These are phyloP conservation scores for Glareola pratincola DNA, from an alignment of 2,113 vertebrate genomes.

Conservation along the genomic window DNA sequence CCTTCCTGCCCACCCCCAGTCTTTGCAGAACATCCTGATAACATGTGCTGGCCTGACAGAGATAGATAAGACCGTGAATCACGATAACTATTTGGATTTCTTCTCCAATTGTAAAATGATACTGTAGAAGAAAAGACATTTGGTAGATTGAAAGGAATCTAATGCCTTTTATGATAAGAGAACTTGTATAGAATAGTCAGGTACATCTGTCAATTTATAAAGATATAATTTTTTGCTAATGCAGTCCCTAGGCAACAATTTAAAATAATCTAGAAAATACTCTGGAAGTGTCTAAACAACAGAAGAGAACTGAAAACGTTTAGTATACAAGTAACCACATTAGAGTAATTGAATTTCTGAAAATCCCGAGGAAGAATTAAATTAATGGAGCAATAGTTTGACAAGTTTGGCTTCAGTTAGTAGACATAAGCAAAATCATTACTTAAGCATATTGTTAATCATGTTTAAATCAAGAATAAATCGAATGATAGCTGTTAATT, in stretches of 20 bases:
- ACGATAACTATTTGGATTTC: neutral
- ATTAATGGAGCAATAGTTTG: slow-evolving; percentile 63
- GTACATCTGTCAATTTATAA: neutral
- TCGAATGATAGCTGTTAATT: slow-evolving; percentile 58
- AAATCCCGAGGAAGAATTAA: slow-evolving; percentile 55
- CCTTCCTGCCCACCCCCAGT: neutral
- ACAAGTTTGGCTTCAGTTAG: slow-evolving; percentile 43
- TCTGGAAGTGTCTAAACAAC: slow-evolving; percentile 38
- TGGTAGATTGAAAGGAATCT: neutral
- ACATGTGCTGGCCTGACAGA: neutral
- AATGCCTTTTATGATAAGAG: neutral
- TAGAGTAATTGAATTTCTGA: slow-evolving; percentile 46
- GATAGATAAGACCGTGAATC: neutral
- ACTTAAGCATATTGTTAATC: slow-evolving; percentile 58
- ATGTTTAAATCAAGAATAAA: slow-evolving; percentile 61
- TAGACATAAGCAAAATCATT: slow-evolving; percentile 48
- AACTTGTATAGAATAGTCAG: neutral
- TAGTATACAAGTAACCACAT: slow-evolving; percentile 46
- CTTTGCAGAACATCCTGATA: neutral
- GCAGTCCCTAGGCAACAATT: neutral
- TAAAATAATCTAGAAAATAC: slow-evolving; percentile 36
- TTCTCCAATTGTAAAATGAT: neutral
- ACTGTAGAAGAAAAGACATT: neutral
- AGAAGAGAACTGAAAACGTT: slow-evolving; percentile 37
- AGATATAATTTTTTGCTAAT: neutral